Conservation (phyloP, 2,888 invertebrate genomes). For the Acanthosepion lycidas region DNA sequence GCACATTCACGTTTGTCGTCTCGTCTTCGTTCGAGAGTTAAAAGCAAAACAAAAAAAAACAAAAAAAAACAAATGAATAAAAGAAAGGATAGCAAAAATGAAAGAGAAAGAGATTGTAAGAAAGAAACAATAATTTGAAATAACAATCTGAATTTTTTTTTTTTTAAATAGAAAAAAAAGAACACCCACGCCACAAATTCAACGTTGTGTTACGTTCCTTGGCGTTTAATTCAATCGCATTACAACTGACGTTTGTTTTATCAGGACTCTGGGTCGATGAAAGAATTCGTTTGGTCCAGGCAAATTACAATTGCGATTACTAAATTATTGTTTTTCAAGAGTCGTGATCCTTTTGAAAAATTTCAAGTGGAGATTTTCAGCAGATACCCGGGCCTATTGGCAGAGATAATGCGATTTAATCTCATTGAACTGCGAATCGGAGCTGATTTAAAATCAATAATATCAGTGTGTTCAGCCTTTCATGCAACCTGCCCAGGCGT, state of each 20-base stretch:
- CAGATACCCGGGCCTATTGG: background rate
- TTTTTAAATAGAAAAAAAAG: background rate
- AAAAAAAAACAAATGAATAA: too few relatives aligned
- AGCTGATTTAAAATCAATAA: background rate
- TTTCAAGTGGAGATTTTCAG: background rate
- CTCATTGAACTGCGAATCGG: background rate
- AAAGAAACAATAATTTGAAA: background rate
- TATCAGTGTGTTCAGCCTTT: background rate
- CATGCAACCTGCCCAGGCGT: background rate
- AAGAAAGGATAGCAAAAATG: background rate
- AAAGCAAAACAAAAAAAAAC: too few relatives aligned
- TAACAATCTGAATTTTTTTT: background rate
- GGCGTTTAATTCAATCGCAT: background rate
- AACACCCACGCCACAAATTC: background rate
- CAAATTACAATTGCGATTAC: background rate
- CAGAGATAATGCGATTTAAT: background rate
- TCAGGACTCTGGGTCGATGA: background rate
- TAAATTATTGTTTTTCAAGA: background rate
- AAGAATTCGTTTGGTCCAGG: background rate
- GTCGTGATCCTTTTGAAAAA: constrained; percentile 33
- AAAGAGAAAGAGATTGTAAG: background rate
- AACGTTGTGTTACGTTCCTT: background rate
- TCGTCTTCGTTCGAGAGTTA: background rate
- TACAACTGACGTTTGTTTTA: background rate
- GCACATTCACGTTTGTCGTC: background rate